A percentile compares a stretch with the other conserved stretches of the same genome.
Evolutionary conservation across 2,888 invertebrate species (phyloP).

Genomic region (Argyresthia albistria): DNA sequence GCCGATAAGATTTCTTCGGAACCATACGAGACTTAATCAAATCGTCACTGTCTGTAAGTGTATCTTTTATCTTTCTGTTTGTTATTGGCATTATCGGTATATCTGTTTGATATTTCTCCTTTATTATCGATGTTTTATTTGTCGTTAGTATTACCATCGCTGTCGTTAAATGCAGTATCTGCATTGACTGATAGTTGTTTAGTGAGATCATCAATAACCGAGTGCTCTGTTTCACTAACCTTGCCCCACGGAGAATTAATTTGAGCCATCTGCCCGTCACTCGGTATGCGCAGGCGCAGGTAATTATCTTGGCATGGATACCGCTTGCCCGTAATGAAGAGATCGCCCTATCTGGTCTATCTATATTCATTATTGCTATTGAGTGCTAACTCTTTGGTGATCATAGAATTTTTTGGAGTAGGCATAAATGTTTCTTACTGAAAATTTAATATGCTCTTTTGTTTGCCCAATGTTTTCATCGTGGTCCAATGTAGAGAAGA

Average conservation of each 20-base stretch:
- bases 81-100: too few relatives aligned
- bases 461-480: too few relatives aligned
- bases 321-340: conserved; percentile 49
- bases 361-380: background rate
- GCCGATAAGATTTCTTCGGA: background rate
- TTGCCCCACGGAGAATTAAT: conserved; percentile 30
- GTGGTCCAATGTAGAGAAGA: too few relatives aligned
- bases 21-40: background rate
- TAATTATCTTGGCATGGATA: conserved; percentile 53
- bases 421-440: too few relatives aligned
- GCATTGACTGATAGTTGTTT: background rate
- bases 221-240: background rate
- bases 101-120: too few relatives aligned
- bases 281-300: conserved; percentile 24
- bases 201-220: background rate
- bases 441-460: too few relatives aligned
- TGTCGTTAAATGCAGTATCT: background rate
- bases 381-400: too few relatives aligned
- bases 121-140: too few relatives aligned
- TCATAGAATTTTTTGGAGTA: too few relatives aligned
- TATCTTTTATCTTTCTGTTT: too few relatives aligned
- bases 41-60: background rate
- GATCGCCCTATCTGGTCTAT: conserved; percentile 1
- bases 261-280: conserved; percentile 14
- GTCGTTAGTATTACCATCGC: too few relatives aligned